phyloP scores from a whole-genome alignment of 23 tunicate species.

The Clavelina lepadiformis region DNA sequence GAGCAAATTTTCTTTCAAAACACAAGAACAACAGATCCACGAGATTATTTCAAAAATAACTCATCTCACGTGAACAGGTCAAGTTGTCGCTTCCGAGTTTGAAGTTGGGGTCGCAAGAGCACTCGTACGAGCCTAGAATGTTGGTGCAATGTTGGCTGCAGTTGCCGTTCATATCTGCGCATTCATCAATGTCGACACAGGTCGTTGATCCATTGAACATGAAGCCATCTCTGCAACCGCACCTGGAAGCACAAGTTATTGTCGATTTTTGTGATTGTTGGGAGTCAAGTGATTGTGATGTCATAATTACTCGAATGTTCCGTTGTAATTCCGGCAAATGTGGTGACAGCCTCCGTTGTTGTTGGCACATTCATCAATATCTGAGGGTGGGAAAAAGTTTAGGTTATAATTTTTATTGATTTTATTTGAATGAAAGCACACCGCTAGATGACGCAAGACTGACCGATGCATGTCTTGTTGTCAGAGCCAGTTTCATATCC shows the following conservation, averaged over 20 bases:
- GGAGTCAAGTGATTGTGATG: neutral
- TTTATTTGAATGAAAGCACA: neutral
- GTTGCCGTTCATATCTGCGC: conserved; percentile 43
- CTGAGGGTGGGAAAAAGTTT: no score
- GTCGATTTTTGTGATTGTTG: neutral
- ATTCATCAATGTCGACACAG: conserved; percentile 71
- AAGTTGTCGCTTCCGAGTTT: conserved; percentile 38
- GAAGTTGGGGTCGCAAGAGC: conserved; percentile 52
- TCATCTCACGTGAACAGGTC: conserved; percentile 59
- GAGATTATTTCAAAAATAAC: neutral
- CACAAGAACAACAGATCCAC: neutral
- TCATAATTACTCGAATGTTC: conserved; percentile 43
- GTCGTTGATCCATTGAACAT: conserved; percentile 10
- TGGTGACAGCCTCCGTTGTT: conserved; percentile 83
- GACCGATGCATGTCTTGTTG: conserved; percentile 51
- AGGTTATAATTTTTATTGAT: neutral
- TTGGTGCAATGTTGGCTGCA: conserved; percentile 64
- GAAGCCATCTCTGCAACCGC: conserved; percentile 55
- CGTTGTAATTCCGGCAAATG: conserved; percentile 46
- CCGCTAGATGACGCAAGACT: neutral
- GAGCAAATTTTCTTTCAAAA: neutral
- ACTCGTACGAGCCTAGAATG: conserved; percentile 44
- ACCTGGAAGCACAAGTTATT: conserved; percentile 29
- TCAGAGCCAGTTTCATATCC: conserved; percentile 24
- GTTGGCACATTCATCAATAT: conserved; percentile 55